Conservation (phyloP, 2,113 vertebrate genomes). For the Perca fluviatilis region DNA sequence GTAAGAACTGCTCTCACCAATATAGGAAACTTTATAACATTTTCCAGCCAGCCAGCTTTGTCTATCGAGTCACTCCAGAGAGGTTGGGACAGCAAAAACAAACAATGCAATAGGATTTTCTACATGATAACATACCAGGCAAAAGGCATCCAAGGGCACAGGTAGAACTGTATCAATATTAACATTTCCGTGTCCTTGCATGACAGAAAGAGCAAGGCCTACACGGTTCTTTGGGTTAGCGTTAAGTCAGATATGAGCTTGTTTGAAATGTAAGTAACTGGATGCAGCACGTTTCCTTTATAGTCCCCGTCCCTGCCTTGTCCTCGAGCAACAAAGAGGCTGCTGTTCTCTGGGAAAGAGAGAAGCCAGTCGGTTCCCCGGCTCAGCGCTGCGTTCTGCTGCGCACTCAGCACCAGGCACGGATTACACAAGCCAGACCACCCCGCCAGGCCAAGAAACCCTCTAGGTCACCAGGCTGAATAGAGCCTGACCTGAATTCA, state of each 20-base stretch:
- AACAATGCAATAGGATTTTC: neutral
- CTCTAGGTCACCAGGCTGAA: neutral
- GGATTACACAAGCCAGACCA: constrained; percentile 44
- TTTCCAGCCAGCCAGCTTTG: neutral
- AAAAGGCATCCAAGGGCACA: neutral
- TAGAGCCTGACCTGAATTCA: constrained; percentile 12
- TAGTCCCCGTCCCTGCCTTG: constrained; percentile 5
- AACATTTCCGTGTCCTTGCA: constrained; percentile 12
- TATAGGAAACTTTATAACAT: neutral
- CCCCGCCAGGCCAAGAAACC: constrained; percentile 25
- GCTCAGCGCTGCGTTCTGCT: constrained; percentile 30
- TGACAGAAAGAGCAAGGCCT: neutral
- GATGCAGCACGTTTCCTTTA: constrained; percentile 36
- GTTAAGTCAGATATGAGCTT: neutral
- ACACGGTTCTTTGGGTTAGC: neutral
- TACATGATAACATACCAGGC: neutral
- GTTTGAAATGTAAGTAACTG: constrained; percentile 34
- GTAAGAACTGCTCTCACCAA: neutral
- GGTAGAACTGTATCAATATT: constrained; percentile 8
- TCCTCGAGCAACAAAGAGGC: constrained; percentile 67
- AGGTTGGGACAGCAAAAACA: neutral
- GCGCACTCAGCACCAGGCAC: constrained; percentile 66
- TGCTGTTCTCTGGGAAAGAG: constrained; percentile 63
- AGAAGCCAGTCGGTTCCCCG: constrained; percentile 24
- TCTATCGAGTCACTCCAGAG: neutral